phyloP scores from a whole-genome alignment of 2,113 vertebrate species.

The Prinia subflava region DNA sequence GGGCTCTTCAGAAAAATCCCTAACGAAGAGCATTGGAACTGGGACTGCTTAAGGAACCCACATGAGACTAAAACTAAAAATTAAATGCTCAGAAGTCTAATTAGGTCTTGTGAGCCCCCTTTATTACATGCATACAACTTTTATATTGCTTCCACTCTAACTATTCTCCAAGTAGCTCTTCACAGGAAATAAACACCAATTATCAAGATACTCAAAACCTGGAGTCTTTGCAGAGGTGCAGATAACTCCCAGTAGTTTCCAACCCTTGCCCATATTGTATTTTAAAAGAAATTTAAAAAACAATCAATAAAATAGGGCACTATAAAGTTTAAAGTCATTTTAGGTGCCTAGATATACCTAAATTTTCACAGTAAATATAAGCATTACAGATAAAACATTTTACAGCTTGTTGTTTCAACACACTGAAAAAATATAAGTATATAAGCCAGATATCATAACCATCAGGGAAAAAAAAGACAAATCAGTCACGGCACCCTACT shows the following conservation, averaged over 20 bases:
- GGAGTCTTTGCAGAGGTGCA: not conserved
- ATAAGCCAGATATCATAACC: not conserved
- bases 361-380: not conserved
- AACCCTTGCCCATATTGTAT: not conserved
- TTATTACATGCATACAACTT: not conserved
- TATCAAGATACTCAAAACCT: not conserved
- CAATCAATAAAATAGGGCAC: not conserved
- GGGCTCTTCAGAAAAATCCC: not conserved
- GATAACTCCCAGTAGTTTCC: not conserved
- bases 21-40: not conserved
- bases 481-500: not conserved
- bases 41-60: not conserved
- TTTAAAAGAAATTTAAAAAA: not conserved
- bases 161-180: not conserved
- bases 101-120: not conserved
- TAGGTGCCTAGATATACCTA: not conserved
- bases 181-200: not conserved
- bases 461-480: not conserved
- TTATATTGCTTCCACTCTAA: not conserved
- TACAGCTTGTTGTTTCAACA: not conserved
- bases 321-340: not conserved
- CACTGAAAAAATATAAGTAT: not conserved
- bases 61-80: not conserved
- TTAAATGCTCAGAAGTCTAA: not conserved
- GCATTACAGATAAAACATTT: not conserved